Evolutionary conservation across 1,140 invertebrate genomes (phyloP).

Genomic region (Leptinotarsa undecemlineata): DNA sequence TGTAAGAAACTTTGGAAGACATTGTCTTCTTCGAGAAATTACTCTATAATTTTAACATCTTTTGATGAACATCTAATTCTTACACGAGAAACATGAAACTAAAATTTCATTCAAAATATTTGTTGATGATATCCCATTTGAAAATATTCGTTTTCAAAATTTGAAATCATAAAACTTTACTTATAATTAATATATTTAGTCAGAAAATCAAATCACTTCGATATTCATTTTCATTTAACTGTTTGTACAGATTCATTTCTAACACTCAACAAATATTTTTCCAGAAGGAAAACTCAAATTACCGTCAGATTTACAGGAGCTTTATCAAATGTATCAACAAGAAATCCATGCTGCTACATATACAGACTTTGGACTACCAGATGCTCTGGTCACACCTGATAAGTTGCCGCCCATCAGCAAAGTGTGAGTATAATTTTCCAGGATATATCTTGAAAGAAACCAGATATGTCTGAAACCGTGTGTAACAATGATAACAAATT

Average conservation of each 20-base stretch:
- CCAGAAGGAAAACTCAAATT: slow-evolving; percentile 69
- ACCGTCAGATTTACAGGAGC: slow-evolving; percentile 78
- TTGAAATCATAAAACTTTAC: too few species aligned
- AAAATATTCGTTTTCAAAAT: too few species aligned
- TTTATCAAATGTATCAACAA: slow-evolving; percentile 85
- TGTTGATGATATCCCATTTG: background rate
- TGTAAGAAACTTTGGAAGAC: too few species aligned
- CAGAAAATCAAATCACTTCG: too few species aligned
- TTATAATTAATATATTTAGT: too few species aligned
- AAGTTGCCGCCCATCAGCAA: slow-evolving; percentile 58
- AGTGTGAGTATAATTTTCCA: slow-evolving; percentile 49
- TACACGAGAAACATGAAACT: background rate
- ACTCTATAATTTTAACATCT: too few species aligned
- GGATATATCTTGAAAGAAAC: too few species aligned
- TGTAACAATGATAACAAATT: too few species aligned
- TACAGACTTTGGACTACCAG: slow-evolving; percentile 61
- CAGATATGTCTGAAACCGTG: too few species aligned
- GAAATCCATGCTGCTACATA: slow-evolving; percentile 79
- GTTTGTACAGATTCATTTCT: too few species aligned
- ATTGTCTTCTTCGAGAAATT: too few species aligned
- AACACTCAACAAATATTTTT: slow-evolving; percentile 22
- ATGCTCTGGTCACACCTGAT: slow-evolving; percentile 49
- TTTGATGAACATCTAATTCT: background rate
- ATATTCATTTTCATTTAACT: too few species aligned
- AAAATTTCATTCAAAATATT: background rate